Evolutionary conservation across 2,113 vertebrate genomes (phyloP).

Genomic region (Chloropsis cyanopogon): DNA sequence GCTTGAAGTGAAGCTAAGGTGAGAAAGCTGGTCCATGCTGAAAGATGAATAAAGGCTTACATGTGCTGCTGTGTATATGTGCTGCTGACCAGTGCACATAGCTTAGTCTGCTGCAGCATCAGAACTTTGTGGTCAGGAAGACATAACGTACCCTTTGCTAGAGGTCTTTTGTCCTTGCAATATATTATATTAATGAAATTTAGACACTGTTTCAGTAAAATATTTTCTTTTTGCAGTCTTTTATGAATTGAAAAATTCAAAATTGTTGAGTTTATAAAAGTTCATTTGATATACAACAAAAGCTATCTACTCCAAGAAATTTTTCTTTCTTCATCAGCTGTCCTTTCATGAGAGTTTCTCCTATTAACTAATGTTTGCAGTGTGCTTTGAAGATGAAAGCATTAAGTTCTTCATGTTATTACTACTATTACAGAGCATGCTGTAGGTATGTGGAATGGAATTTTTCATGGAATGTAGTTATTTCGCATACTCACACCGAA

Average conservation of each 20-base stretch:
- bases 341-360: background rate
- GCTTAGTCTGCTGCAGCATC: background rate
- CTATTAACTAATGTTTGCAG: background rate
- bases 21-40: background rate
- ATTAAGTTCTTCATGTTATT: background rate
- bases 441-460: background rate
- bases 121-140: background rate
- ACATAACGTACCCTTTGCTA: background rate
- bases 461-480: background rate
- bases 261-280: background rate
- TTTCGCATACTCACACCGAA: background rate
- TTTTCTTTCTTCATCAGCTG: conserved; percentile 9
- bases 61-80: background rate
- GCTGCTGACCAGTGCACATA: background rate
- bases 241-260: background rate
- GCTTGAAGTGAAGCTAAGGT: background rate
- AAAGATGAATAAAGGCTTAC: background rate
- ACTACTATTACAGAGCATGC: background rate
- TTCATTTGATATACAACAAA: background rate
- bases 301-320: background rate
- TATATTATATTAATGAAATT: background rate
- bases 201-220: background rate
- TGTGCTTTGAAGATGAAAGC: background rate
- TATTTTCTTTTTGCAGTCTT: background rate
- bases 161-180: background rate